A percentile compares a stretch with the other conserved stretches of the same genome.
These are phyloP conservation scores for Arge pagana DNA, from an alignment of 2,888 invertebrate species.

Conservation along the genomic window DNA sequence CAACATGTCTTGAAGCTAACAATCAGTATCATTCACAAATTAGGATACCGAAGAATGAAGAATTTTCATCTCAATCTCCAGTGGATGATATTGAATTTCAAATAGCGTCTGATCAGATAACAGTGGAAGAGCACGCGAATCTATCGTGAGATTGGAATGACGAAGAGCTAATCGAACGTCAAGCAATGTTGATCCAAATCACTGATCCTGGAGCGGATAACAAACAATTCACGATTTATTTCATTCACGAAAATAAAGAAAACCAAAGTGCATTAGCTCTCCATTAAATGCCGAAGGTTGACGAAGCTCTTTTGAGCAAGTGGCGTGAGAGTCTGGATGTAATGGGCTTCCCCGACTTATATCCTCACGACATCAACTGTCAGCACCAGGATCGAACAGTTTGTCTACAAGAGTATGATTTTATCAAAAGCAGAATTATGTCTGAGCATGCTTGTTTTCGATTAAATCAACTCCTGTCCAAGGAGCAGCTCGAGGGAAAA, in stretches of 20 bases:
- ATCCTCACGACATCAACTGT: constrained; percentile 32
- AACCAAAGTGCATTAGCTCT: constrained; percentile 25
- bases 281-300: constrained; percentile 31
- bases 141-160: too few relatives aligned
- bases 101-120: constrained; percentile 9
- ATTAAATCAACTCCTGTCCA: constrained; percentile 2
- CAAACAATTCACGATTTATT: constrained; percentile 25
- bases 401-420: constrained; percentile 25
- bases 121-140: constrained; percentile 10
- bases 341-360: constrained; percentile 31
- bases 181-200: constrained; percentile 14
- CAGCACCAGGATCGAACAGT: constrained; percentile 26
- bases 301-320: constrained; percentile 23
- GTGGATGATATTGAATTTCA: background rate
- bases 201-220: constrained; percentile 16
- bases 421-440: constrained; percentile 28
- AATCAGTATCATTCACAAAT: constrained; percentile 34
- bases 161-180: too few relatives aligned
- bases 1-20: constrained; percentile 33
- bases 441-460: constrained; percentile 31
- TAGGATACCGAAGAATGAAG: constrained; percentile 24
- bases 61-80: constrained; percentile 3
- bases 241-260: constrained; percentile 26
- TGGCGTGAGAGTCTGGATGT: constrained; percentile 24
- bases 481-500: constrained; percentile 27